phyloP scores from a whole-genome alignment of 2,888 invertebrate species.

The Dasypolia templi region DNA sequence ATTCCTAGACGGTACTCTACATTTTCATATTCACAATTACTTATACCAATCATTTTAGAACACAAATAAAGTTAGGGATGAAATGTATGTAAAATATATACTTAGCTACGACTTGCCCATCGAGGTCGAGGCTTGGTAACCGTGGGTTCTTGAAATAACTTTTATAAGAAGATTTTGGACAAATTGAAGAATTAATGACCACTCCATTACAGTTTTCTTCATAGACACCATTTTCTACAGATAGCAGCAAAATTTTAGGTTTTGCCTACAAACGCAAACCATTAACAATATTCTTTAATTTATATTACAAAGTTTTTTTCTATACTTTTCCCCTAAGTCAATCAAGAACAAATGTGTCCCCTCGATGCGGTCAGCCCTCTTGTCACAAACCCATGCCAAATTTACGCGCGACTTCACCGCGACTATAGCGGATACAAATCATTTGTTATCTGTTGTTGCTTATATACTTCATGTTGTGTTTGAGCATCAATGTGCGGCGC shows the following conservation, averaged over 20 bases:
- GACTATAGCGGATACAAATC: constrained; percentile 71
- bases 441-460: constrained; percentile 74
- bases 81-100: too few species aligned
- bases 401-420: constrained; percentile 69
- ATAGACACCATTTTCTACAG: too few species aligned
- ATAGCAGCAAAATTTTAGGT: background rate
- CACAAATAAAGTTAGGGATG: too few species aligned
- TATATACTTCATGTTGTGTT: constrained; percentile 65
- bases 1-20: background rate
- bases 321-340: constrained; percentile 55
- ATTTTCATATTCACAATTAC: too few species aligned
- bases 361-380: constrained; percentile 70
- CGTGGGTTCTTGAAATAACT: background rate
- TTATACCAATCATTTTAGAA: too few species aligned
- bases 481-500: constrained; percentile 61
- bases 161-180: background rate
- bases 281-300: constrained; percentile 1
- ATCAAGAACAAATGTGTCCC: constrained; percentile 59
- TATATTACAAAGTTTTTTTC: constrained; percentile 29
- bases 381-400: constrained; percentile 68
- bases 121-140: too few species aligned
- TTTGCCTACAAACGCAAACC: background rate
- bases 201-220: background rate
- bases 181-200: background rate
- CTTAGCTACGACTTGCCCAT: too few species aligned